Conservation (phyloP, 2,797 vertebrate species). For the Microctenopoma steveboyesi region DNA sequence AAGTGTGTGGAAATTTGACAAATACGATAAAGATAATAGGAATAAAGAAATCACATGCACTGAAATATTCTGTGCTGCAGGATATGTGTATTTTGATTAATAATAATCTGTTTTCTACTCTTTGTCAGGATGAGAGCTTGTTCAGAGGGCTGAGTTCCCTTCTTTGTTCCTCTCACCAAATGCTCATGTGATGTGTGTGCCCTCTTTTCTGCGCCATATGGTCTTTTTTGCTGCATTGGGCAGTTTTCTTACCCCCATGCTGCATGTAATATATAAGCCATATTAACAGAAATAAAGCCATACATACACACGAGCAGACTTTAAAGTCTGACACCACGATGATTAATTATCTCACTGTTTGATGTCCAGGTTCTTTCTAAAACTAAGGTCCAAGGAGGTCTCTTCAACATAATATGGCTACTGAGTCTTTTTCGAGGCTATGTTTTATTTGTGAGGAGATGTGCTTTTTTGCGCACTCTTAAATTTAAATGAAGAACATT, state of each 20-base stretch:
- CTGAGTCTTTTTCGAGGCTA: not conserved
- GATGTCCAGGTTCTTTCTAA: slow-evolving; percentile 3
- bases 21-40: not conserved
- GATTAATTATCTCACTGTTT: slow-evolving; percentile 54
- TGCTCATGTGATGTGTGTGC: slow-evolving; percentile 56
- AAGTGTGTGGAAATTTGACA: not conserved
- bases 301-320: slow-evolving; percentile 23
- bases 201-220: slow-evolving; percentile 70
- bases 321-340: slow-evolving; percentile 40
- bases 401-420: not conserved
- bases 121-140: slow-evolving; percentile 17
- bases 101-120: slow-evolving; percentile 50
- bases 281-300: slow-evolving; percentile 30
- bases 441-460: slow-evolving; percentile 29
- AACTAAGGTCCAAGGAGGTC: not conserved
- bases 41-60: slow-evolving; percentile 38
- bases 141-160: slow-evolving; percentile 40
- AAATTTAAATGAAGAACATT: slow-evolving; percentile 21
- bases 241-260: slow-evolving; percentile 25
- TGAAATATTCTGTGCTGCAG: slow-evolving; percentile 35
- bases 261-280: slow-evolving; percentile 29
- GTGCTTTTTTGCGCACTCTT: slow-evolving; percentile 10
- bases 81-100: slow-evolving; percentile 50
- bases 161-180: slow-evolving; percentile 58
- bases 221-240: slow-evolving; percentile 62